Base-by-base conservation (phyloP, 1,140 invertebrate genomes). In the Helicoverpa zea region DNA sequence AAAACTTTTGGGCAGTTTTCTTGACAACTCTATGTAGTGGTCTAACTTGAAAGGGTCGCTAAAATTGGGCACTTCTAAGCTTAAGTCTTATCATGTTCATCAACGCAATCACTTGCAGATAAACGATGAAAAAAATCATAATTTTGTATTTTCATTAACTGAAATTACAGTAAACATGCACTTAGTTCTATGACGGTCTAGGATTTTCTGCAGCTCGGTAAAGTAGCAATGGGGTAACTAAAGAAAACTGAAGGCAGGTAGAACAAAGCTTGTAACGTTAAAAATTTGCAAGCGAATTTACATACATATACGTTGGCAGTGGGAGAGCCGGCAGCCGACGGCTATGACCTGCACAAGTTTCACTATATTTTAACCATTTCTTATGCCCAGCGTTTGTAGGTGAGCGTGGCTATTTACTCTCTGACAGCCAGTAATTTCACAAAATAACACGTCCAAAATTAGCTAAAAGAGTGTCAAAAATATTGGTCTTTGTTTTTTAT, bases 271-370 rank as follows among this genome's bases (percentile, higher is more conserved):
- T 43, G 63, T 47, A 66, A 47, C 43, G 35, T 66, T 47, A 66
- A 66, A 66, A 47, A 66, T 30, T 61, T 61, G 63, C 63, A 66
- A 47, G 63, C 7, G n/a, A 47, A 66, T 66, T 66, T 66, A 66
- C 63, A 66, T 66, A 66, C 14, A 64, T 64, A 30, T 63, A 63
- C 63, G 35, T 18, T 47, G 63, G 16, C 63, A 66, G 63, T 47
- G 35, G 35, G n/a, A 10, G 1, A n/a, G n/a, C n/a, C 9, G 1
- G 35, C 58, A 12, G 10, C 63, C 63, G 35, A 66, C 63, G 63
- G 63, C 35, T 66, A 49, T 47, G 35, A 18, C 43, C 30, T 13
- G 61, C 12, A 58, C 23, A 30, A 1, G 11, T 13, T 30, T 13
- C 10, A 61, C 35, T 43, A 43, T 3, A 29, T 61, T 61, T 61